Percentiles rank a stretch among this genome's conserved stretches.
phyloP scores from a whole-genome alignment of 2,113 vertebrate species.

The Dipodomys stephensi region DNA sequence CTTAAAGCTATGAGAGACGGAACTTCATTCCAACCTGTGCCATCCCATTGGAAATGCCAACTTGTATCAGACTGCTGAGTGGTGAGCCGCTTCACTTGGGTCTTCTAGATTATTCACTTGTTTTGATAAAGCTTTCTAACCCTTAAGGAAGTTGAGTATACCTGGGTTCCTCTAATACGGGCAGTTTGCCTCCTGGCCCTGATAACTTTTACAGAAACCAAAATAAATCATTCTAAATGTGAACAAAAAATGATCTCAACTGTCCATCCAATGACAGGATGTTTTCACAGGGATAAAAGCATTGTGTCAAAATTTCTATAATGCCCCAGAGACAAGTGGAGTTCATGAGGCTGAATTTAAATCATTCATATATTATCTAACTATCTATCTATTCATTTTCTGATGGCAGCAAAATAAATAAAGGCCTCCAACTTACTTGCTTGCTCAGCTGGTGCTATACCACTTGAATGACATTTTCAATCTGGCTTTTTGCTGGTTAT shows the following conservation, averaged over 20 bases:
- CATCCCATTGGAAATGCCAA: not conserved
- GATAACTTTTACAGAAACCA: slow-evolving; percentile 29
- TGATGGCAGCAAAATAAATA: too few relatives aligned
- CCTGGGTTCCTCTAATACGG: not conserved
- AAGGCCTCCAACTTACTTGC: too few relatives aligned
- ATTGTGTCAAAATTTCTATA: not conserved
- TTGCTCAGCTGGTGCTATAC: too few relatives aligned
- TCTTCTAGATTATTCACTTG: not conserved
- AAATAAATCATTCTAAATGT: not conserved
- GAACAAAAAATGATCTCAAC: slow-evolving; percentile 3
- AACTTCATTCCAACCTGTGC: slow-evolving; percentile 34
- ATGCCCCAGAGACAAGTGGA: not conserved
- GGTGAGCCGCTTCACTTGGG: slow-evolving; percentile 32
- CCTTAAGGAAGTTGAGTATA: not conserved
- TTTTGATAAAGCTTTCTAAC: slow-evolving; percentile 29
- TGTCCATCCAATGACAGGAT: not conserved
- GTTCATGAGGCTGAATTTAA: not conserved
- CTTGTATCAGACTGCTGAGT: slow-evolving; percentile 29
- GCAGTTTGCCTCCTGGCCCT: not conserved
- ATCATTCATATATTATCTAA: not conserved
- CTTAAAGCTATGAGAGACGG: slow-evolving; percentile 74
- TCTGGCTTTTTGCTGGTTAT: too few relatives aligned
- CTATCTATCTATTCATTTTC: too few relatives aligned
- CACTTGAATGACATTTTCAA: too few relatives aligned
- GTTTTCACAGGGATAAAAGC: not conserved